Evolutionary conservation across 1,140 invertebrate species (phyloP), one percentile per base, ranked within the genome.

Genomic region (Eciton burchellii): DNA sequence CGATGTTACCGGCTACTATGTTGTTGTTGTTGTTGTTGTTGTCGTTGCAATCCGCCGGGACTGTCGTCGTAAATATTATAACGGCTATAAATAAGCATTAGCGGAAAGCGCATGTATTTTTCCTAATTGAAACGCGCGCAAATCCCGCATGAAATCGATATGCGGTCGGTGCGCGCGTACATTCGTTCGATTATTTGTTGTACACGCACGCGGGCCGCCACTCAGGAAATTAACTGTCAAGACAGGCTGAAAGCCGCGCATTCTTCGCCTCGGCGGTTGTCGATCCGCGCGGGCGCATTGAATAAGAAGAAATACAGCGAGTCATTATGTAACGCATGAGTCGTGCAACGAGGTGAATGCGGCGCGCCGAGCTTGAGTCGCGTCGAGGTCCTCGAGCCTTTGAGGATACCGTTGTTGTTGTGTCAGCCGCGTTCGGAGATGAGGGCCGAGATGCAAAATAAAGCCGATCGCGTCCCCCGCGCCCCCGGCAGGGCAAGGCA

Each of bases 191-290:
- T 72, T 62, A 81, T 73, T 73, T 43, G 24, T 66, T 16, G 77
- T 72, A 60, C 24, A 81, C 43, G 47, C 35, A 45, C 60, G n/a
- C n/a, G n/a, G 54, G 35, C 63, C 68, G 74, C 74, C 74, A 81
- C 70, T 81, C 70, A 70, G 85, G 79, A 87, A 87, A 85, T 87
- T 85, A 85, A 73, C 85, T 87, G 85, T 87, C 85, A 87, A 87
- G 84, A 87, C 62, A 83, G 70, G 63, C 56, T 79, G 49, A 56
- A 70, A 79, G 62, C 63, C 26, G 41, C 19, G 63, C 74, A 79
- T 79, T 70, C 74, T 77, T 77, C 45, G 19, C 24, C 59, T 65
- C 74, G 19, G 29, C 74, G 49, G 16, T 68, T 79, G 74, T 79
- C 74, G 54, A 79, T 68, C 12, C 74, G 16, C 9, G 52, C 63